Base-by-base conservation (phyloP, 2,797 vertebrate species). In the Phrynocephalus forsythii region DNA sequence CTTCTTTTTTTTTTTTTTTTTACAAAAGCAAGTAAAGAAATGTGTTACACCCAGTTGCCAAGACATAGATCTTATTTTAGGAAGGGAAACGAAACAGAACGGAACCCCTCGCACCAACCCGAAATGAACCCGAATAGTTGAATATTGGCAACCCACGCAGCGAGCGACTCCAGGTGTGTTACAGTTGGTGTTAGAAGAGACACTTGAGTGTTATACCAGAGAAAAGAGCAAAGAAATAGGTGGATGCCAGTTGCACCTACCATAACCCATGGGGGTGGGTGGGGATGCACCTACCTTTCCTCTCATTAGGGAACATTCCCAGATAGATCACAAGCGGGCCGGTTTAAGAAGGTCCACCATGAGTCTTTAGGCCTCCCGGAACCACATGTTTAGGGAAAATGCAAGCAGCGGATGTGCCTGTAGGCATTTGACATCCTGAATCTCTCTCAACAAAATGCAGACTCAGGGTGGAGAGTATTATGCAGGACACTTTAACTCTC, bases 91-190 rank as follows among this genome's bases (percentile, higher is more conserved):
- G 3, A 24, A 76, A 26, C 16, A 20, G 5, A 20, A 73, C 72
- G 18, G 48, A 50, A 38, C 13, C 71, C 50, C 86, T 91, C 84
- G 33, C 89, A 90, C 63, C 88, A 71, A 86, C 18, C 79, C 87
- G 3, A 28, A 48, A 69, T 26, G 22, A 5, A 48, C 15, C 75
- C 48, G 75, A 76, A 76, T 26, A 22, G n/a, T 38, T 84, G 90
- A 94, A 93, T 87, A 92, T 94, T 92, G 93, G 91, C 94, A 94
- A 93, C 93, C 92, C 85, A 90, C 92, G 3, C 86, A 84, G 89
- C 28, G 56, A 30, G 87, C 88, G 63, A 77, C 85, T 79, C 83
- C 50, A 86, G 83, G 87, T 92, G 89, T 81, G 91, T 93, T 92
- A 89, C 90, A 90, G 91, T 86, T 88, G 69, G 92, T 83, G 90